These are phyloP conservation scores for Perodicticus potto DNA, from an alignment of 2,797 vertebrate species.

Conservation along the genomic window DNA sequence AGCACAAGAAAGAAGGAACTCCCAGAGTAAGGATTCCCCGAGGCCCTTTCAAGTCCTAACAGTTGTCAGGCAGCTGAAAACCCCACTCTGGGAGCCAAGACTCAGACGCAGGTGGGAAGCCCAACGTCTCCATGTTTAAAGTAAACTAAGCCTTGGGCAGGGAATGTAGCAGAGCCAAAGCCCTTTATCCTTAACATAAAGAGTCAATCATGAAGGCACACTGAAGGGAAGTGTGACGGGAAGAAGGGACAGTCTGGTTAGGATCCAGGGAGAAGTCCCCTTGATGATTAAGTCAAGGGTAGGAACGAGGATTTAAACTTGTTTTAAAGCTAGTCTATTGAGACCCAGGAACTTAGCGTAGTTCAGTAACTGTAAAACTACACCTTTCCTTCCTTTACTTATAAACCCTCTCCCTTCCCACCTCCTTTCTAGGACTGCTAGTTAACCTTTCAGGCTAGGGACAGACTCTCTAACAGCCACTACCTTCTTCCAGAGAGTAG, in stretches of 20 bases:
- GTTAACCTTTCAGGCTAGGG: background rate
- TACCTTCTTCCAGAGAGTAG: background rate
- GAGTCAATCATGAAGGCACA: background rate
- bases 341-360: background rate
- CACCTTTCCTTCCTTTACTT: background rate
- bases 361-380: background rate
- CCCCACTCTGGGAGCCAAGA: background rate
- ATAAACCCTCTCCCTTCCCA: background rate
- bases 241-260: background rate
- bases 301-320: background rate
- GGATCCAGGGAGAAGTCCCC: background rate
- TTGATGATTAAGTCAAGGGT: background rate
- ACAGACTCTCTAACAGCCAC: background rate
- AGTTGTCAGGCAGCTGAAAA: background rate
- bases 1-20: slow-evolving; percentile 39
- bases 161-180: background rate
- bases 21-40: background rate
- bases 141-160: background rate
- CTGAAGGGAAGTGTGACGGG: background rate
- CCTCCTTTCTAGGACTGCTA: background rate
- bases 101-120: background rate
- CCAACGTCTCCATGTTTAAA: background rate
- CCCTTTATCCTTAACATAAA: background rate
- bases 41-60: background rate
- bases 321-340: background rate